Base-by-base conservation (phyloP, 2,888 invertebrate species). In the Noctua fimbriata region DNA sequence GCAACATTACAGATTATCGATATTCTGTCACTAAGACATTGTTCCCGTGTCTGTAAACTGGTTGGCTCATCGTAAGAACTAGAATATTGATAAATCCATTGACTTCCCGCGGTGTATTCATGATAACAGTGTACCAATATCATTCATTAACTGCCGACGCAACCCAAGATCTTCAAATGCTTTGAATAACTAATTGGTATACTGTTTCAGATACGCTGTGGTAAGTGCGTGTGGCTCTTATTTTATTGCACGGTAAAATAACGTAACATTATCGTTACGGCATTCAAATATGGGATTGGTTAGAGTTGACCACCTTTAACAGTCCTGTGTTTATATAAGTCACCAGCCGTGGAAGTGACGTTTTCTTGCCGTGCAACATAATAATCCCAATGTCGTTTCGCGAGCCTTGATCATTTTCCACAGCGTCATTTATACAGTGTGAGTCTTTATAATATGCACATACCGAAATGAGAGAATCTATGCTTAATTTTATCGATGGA, bases 1-100 rank as follows among this genome's bases (percentile, higher is more conserved):
- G 76, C 73, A 81, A 84, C 73, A 81, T 72, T 79, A 36, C 28
- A 24, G 24, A 49, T 66, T 55, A 73, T 76, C 44, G 63, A 69
- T 65, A 58, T 70, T 69, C 41, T 69, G 24, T 24, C 49, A 80
- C 44, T 63, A 18, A 49, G 58, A 58, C 58, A 67, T 49, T 77
- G 66, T 70, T 32, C n/a, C 72, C 47, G 60, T 81, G 65, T 81
- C 63, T 49, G 0, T 18, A 14, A 44, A 28, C 65, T 36, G 41
- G 7, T 41, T 28, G 5, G 0, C 16, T 47, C 12, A 10, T 2
- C 5, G 0, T 21, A 69, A 16, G 18, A 49, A 12, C 49, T 55
- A 41, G 24, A 71, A 52, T 73, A 67, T 65, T n/a, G 41, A 55
- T 70, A 36, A n/a, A 44, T 69, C 49, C 41, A 18, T 16, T 41